These are phyloP conservation scores for Chromis chromis DNA, from an alignment of 2,797 vertebrate genomes.

Conservation along the genomic window DNA sequence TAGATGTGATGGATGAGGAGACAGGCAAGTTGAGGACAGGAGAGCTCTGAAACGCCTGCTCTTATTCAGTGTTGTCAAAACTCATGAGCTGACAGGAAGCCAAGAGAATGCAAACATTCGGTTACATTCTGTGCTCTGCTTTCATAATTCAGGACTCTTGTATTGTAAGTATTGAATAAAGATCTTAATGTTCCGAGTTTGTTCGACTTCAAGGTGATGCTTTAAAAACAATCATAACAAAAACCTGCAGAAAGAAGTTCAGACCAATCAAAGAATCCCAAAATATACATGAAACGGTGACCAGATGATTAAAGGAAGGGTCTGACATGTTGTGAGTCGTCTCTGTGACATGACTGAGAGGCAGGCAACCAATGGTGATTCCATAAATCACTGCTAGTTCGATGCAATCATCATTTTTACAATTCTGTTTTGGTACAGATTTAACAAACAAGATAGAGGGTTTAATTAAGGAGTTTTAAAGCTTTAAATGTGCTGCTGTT, in stretches of 20 bases:
- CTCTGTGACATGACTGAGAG: too few relatives aligned
- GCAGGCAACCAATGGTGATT: too few relatives aligned
- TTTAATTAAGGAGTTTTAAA: neutral
- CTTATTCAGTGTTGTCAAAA: constrained; percentile 19
- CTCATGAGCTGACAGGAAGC: neutral
- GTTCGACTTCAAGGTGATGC: neutral
- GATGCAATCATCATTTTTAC: neutral
- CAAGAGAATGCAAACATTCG: constrained; percentile 7
- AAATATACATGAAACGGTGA: too few relatives aligned
- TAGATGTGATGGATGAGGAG: neutral
- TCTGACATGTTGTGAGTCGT: too few relatives aligned
- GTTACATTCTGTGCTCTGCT: constrained; percentile 1
- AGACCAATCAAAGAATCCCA: too few relatives aligned
- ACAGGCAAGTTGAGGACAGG: neutral
- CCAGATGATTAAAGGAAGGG: too few relatives aligned
- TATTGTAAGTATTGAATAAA: neutral
- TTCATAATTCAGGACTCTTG: neutral
- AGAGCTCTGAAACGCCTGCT: neutral
- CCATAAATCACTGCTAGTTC: too few relatives aligned
- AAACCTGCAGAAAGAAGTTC: too few relatives aligned
- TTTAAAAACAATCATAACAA: too few relatives aligned
- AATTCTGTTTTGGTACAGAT: neutral
- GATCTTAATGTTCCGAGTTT: neutral
- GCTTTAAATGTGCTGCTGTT: too few relatives aligned
- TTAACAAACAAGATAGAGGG: neutral